phyloP scores from a whole-genome alignment of 2,888 invertebrate genomes.

The Acanthosoma haemorrhoidale region DNA sequence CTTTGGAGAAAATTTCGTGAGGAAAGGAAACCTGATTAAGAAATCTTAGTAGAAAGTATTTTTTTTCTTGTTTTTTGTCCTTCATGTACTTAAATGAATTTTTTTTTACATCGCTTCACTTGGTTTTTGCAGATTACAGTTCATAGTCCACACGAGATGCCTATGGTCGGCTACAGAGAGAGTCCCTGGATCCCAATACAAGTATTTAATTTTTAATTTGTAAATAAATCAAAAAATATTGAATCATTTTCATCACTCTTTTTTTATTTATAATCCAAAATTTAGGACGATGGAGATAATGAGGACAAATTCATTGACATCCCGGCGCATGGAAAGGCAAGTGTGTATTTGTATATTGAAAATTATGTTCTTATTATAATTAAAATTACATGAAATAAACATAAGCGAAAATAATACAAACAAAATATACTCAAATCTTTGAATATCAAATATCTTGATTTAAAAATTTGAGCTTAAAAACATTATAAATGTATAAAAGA shows the following conservation, averaged over 20 bases:
- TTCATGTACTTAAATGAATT: too few relatives aligned
- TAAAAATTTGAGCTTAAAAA: too few relatives aligned
- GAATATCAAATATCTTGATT: too few relatives aligned
- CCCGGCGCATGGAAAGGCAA: slow-evolving; percentile 11
- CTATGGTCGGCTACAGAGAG: slow-evolving; percentile 17
- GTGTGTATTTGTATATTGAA: not conserved
- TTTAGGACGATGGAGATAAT: not conserved
- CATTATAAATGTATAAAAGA: too few relatives aligned
- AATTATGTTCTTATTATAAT: not conserved
- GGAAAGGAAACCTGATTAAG: too few relatives aligned
- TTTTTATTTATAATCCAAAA: not conserved
- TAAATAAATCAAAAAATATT: not conserved
- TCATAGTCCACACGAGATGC: slow-evolving; percentile 6
- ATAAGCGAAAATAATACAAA: too few relatives aligned
- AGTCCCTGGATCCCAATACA: slow-evolving; percentile 20
- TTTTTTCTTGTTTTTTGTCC: too few relatives aligned
- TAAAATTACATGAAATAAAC: not conserved
- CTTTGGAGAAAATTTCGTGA: too few relatives aligned
- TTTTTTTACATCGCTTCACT: too few relatives aligned
- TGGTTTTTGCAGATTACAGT: not conserved
- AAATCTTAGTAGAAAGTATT: too few relatives aligned
- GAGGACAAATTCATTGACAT: not conserved
- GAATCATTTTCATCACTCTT: too few relatives aligned
- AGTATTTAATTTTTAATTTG: not conserved
- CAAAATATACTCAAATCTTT: too few relatives aligned